Evolutionary conservation across 2,113 vertebrate species (phyloP).

Genomic region (Dromaius novaehollandiae): DNA sequence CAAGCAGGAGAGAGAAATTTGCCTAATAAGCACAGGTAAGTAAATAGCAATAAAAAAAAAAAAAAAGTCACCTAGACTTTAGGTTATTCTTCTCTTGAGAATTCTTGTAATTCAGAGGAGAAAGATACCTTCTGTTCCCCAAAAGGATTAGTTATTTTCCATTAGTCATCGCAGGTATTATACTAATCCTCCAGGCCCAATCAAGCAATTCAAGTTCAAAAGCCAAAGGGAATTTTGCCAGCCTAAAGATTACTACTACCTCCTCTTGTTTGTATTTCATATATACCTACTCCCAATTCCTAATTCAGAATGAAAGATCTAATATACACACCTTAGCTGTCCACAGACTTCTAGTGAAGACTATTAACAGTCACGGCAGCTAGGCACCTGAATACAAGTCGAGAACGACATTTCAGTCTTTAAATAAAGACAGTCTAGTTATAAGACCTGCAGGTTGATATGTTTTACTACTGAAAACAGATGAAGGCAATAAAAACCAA

Average conservation of each 20-base stretch:
- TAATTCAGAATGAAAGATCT: neutral
- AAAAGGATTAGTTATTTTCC: neutral
- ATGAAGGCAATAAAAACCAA: neutral
- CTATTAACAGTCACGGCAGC: neutral
- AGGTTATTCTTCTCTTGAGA: neutral
- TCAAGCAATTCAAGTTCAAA: neutral
- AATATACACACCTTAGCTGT: neutral
- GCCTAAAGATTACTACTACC: neutral
- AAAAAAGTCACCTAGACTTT: neutral
- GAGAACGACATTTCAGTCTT: neutral
- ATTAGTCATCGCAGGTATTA: neutral
- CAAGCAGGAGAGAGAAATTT: neutral
- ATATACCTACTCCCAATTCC: neutral
- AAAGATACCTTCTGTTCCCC: neutral
- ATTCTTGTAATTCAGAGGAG: neutral
- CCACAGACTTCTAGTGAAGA: neutral
- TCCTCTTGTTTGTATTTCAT: neutral
- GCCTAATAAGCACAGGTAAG: neutral
- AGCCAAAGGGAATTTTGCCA: neutral
- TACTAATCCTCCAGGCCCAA: neutral
- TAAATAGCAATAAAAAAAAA: neutral
- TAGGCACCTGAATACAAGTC: neutral
- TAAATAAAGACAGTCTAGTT: neutral
- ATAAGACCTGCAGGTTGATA: neutral
- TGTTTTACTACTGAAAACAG: neutral